Evolutionary conservation across 2,888 invertebrate species (phyloP), one percentile per base, ranked within the genome.

Genomic region (Heteromurus nitidus): DNA sequence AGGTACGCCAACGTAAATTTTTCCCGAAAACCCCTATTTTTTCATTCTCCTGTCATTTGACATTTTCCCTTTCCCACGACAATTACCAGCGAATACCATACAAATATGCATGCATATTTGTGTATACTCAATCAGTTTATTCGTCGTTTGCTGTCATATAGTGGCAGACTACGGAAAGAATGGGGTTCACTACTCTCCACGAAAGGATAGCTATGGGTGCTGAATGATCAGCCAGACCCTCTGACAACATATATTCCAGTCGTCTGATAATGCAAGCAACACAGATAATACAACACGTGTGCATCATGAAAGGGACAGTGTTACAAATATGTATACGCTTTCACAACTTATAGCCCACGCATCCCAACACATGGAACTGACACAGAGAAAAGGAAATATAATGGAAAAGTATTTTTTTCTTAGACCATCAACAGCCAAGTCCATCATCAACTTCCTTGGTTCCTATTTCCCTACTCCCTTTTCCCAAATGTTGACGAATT

Each of bases 401-500:
- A 24, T 1, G 24, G 47, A 55, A 3, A 16, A 47, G n/a, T 47
- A 5, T 5, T 11, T 5, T 47, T 47, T 47, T 47, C 11, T 5
- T 5, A 47, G 47, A 5, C 11, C 47, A 36, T 9, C 36, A 55
- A 22, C 55, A 55, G 2, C 55, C 55, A 11, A 26, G 13, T 26
- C 26, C 26, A 26, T 55, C 55, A 55, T 55, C 55, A 55, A 26
- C 5, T 22, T 24, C n/a, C n/a, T n/a, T n/a, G n/a, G n/a, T n/a
- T n/a, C 55, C 13, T 55, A 55, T 20, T 55, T 55, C 26, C 26
- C n/a, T 13, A 20, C 26, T 55, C 55, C 26, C 26, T 55, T 53
- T 55, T 55, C 55, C 26, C 24, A 55, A 26, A 16, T 26, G 55
- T 55, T 55, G 55, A 55, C 26, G 55, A 55, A 11, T 47, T 47